Base-by-base conservation (phyloP, 2,113 vertebrate genomes). In the Halcyon senegalensis region DNA sequence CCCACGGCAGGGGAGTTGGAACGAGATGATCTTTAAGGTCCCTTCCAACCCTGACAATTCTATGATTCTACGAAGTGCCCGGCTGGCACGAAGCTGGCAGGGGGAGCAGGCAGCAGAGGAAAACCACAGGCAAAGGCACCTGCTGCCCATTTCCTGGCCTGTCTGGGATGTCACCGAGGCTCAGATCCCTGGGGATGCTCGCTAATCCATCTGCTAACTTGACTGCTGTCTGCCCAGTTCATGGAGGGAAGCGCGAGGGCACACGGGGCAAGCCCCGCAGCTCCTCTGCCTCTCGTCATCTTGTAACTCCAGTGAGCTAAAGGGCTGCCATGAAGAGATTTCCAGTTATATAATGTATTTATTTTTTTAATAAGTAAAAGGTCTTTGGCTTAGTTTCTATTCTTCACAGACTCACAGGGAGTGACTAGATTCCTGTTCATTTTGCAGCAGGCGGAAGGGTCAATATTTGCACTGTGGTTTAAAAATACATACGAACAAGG, bases 401-500 rank as follows among this genome's bases (percentile, higher is more conserved):
- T 90, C 83, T 60, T 81, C 94, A 94, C 51, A 90, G 73, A 56
- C 35, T 85, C 67, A 37, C 7, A 75, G 94, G 93, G 87, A 94
- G 89, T 91, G 91, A 90, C 79, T 44, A 76, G 75, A 95, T 94
- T 94, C 94, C 87, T 95, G 87, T 86, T 96, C 93, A 59, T 68
- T 96, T 73, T 4, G 31, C 75, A 58, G 59, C 19, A 79, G 82
- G 91, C 1, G 2, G 94, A 91, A 96, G 91, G 82, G 91, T 96
- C 95, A 97, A 95, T 94, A 96, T 97, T 97, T 97, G 91, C 77
- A 53, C 74, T 91, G 82, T 7, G 35, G 56, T 93, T 96, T 94
- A 87, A 96, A 96, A 92, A 92, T 23, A 92, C 68, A 28, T 31
- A 84, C 12, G 66, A 90, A 69, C 93, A 77, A 85, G 90, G 48